Conservation (phyloP, 1,140 invertebrate genomes). For the Ganaspis sp. region DNA sequence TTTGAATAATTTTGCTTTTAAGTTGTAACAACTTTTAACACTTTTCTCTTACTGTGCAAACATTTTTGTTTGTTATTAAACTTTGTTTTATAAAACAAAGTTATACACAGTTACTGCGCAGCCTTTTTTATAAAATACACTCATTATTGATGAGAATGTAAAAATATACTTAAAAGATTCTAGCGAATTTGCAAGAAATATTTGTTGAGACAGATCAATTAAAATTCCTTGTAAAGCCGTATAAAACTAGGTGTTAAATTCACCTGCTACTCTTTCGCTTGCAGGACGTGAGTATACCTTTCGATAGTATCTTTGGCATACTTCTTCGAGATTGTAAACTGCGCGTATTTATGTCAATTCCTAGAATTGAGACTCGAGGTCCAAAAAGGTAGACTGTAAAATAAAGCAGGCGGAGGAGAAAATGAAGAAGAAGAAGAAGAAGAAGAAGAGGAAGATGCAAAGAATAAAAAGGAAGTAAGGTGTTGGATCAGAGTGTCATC, state of each 20-base stretch:
- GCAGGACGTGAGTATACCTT: conserved; percentile 58
- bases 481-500: conserved; percentile 42
- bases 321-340: conserved; percentile 72
- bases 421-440: conserved; percentile 33
- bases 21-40: too few relatives aligned
- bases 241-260: conserved; percentile 61
- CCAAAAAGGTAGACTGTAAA: conserved; percentile 24
- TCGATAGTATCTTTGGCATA: conserved; percentile 70
- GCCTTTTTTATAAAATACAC: too few relatives aligned
- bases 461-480: conserved; percentile 17
- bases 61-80: too few relatives aligned
- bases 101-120: too few relatives aligned
- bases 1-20: too few relatives aligned
- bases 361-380: conserved; percentile 63
- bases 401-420: conserved; percentile 1
- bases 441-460: conserved; percentile 13
- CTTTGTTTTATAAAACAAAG: too few relatives aligned
- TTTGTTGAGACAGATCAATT: conserved; percentile 48
- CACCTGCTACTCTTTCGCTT: conserved; percentile 68
- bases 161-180: too few relatives aligned
- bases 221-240: conserved; percentile 58
- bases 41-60: too few relatives aligned
- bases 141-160: too few relatives aligned
- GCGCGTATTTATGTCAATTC: conserved; percentile 73
- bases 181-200: conserved; percentile 29